phyloP scores from a whole-genome alignment of 2,888 invertebrate species.

The Neria commutata region DNA sequence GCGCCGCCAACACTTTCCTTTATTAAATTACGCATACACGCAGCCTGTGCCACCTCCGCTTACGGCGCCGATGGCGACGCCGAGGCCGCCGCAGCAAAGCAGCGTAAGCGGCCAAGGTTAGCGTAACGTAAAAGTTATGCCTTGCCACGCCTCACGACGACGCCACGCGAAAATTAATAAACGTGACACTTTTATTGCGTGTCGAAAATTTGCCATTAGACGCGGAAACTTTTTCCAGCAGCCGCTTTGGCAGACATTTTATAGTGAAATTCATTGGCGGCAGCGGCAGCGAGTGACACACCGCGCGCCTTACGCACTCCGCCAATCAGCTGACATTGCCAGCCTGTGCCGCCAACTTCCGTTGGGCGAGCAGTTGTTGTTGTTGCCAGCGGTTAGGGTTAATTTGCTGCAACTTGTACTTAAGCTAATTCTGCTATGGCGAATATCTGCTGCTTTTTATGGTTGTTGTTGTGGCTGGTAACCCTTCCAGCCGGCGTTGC shows the following conservation, averaged over 20 bases:
- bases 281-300: background rate
- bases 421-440: background rate
- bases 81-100: background rate
- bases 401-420: slow-evolving; percentile 7
- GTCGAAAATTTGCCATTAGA: background rate
- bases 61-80: background rate
- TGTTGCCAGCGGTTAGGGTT: background rate
- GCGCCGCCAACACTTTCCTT: too few relatives aligned
- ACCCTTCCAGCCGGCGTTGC: too few relatives aligned
- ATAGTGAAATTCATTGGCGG: background rate
- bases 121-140: background rate
- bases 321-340: too few relatives aligned
- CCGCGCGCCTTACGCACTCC: background rate
- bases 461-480: background rate
- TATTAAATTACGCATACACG: too few relatives aligned
- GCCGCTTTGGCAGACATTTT: background rate
- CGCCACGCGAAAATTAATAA: background rate
- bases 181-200: slow-evolving; percentile 5
- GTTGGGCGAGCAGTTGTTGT: background rate
- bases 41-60: too few relatives aligned
- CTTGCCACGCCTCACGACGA: background rate
- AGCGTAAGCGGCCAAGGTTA: too few relatives aligned
- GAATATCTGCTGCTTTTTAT: background rate
- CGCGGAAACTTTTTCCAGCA: background rate
- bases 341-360: too few relatives aligned